These are phyloP conservation scores for Lanistes nyassanus DNA, from an alignment of 1,140 invertebrate species.

Conservation along the genomic window DNA sequence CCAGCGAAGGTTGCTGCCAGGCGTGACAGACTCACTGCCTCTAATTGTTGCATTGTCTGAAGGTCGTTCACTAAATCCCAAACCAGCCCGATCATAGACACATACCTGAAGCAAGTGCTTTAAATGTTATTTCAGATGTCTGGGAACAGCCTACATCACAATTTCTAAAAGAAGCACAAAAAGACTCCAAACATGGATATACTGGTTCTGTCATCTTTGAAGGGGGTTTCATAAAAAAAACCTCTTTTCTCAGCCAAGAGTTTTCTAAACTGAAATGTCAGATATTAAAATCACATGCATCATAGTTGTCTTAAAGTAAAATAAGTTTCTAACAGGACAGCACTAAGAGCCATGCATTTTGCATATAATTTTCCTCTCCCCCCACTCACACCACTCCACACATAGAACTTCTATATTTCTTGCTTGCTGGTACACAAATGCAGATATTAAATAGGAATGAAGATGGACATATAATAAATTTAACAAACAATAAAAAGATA, in stretches of 20 bases:
- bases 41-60: slow-evolving; percentile 2
- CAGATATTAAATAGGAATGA: no score
- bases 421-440: no score
- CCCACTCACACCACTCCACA: no score
- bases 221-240: background rate
- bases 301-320: no score
- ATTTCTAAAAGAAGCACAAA: background rate
- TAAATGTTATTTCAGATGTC: background rate
- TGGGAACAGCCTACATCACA: background rate
- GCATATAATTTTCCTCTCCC: no score
- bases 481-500: no score
- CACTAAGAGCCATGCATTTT: no score
- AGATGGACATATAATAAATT: no score
- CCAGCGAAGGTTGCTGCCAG: background rate
- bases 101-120: slow-evolving; percentile 51
- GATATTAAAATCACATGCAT: no score
- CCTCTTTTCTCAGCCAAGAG: background rate
- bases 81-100: slow-evolving; percentile 65
- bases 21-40: background rate
- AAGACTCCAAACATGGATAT: background rate
- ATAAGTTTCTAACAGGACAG: no score
- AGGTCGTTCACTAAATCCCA: slow-evolving; percentile 66
- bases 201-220: background rate
- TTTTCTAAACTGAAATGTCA: background rate
- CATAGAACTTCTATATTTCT: no score